Conservation (phyloP, 1,140 invertebrate species). For the Drosophila bocqueti region DNA sequence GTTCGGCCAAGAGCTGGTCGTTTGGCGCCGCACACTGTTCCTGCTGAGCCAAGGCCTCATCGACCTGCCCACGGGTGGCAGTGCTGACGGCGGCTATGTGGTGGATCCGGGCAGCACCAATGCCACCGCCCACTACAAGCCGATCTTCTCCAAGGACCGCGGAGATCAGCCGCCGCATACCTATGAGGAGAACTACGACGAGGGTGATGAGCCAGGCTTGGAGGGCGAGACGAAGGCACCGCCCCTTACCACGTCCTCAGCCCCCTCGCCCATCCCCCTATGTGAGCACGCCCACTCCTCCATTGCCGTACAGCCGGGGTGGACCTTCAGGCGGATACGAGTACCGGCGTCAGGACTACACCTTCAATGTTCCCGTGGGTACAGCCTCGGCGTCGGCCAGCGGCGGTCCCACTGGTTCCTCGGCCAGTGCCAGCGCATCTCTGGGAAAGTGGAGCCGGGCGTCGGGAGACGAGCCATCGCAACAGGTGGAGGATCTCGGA, state of each 20-base stretch:
- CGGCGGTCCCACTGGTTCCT: slow-evolving; percentile 49
- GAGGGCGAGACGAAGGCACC: slow-evolving; percentile 58
- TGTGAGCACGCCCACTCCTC: slow-evolving; percentile 44
- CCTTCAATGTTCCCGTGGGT: slow-evolving; percentile 57
- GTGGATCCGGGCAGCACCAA: slow-evolving; percentile 65
- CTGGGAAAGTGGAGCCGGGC: slow-evolving; percentile 60
- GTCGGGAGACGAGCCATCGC: slow-evolving; percentile 49
- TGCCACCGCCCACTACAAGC: slow-evolving; percentile 54
- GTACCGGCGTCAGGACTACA: slow-evolving; percentile 71
- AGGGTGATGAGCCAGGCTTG: slow-evolving; percentile 71
- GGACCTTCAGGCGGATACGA: slow-evolving; percentile 41
- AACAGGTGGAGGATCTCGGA: slow-evolving; percentile 27
- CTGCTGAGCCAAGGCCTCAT: slow-evolving; percentile 72
- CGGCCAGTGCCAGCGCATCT: slow-evolving; percentile 54
- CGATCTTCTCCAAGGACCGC: slow-evolving; percentile 75
- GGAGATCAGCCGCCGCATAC: slow-evolving; percentile 79
- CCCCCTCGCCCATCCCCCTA: slow-evolving; percentile 14
- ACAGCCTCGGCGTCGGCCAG: slow-evolving; percentile 51
- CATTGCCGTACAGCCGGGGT: slow-evolving; percentile 37
- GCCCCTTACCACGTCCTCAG: neutral
- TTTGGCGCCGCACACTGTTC: slow-evolving; percentile 72
- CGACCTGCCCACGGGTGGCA: slow-evolving; percentile 44
- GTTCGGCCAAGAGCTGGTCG: slow-evolving; percentile 52
- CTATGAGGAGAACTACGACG: slow-evolving; percentile 66
- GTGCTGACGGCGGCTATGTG: slow-evolving; percentile 48